A percentile compares a stretch with the other conserved stretches of the same genome.
These are phyloP conservation scores for Montipora sp. DNA, from an alignment of 64 coral and sea anemone genomes.

Conservation along the genomic window DNA sequence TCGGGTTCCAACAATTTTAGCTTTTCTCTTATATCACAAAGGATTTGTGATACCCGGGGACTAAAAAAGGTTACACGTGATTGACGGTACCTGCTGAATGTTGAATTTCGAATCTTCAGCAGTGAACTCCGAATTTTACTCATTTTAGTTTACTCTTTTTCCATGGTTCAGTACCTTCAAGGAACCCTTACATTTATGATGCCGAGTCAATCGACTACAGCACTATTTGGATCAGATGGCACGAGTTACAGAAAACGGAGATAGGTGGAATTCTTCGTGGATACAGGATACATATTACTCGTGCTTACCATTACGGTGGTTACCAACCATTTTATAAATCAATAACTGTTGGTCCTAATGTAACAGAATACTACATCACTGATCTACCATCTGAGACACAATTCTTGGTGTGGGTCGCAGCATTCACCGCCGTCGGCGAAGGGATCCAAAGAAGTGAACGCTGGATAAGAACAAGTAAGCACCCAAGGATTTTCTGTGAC, in stretches of 20 bases:
- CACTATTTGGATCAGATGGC: constrained; percentile 3
- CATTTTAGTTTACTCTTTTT: background rate
- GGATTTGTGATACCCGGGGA: too few species aligned
- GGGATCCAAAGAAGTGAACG: background rate
- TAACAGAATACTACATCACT: background rate
- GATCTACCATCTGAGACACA: background rate
- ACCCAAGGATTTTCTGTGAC: too few species aligned
- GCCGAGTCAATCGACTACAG: background rate
- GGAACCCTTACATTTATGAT: background rate
- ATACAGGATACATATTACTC: background rate
- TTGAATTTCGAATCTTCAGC: too few species aligned
- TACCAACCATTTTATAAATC: background rate
- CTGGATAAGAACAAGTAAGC: constrained; percentile 36
- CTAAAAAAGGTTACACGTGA: too few species aligned
- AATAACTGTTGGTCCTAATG: background rate
- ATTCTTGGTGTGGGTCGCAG: constrained; percentile 5
- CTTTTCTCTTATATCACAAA: too few species aligned
- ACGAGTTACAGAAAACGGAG: background rate
- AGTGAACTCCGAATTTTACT: background rate
- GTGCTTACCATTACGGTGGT: background rate
- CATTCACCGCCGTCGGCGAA: constrained; percentile 2
- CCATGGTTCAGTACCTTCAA: background rate
- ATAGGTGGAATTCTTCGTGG: background rate
- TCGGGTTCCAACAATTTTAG: too few species aligned
- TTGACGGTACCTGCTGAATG: too few species aligned